Evolutionary conservation across 2,113 vertebrate genomes (phyloP).

Genomic region (Pica pica): DNA sequence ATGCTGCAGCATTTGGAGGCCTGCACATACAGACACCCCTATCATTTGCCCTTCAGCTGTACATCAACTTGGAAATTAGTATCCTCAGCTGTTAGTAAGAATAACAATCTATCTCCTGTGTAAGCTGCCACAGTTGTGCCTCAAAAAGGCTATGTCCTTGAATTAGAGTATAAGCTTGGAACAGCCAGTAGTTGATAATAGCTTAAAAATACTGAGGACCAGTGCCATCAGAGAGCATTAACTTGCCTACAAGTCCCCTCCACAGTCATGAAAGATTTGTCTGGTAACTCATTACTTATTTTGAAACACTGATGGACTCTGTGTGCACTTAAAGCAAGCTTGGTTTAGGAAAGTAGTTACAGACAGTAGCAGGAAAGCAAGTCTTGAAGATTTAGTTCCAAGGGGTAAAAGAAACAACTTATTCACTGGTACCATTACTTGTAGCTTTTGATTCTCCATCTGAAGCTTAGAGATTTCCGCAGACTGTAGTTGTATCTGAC

Average conservation of each 20-base stretch:
- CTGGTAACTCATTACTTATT: neutral
- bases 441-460: conserved; percentile 81
- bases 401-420: neutral
- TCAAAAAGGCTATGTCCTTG: neutral
- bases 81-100: neutral
- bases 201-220: neutral
- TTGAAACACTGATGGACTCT: neutral
- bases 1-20: neutral
- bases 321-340: neutral
- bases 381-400: neutral
- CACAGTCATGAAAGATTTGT: neutral
- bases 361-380: neutral
- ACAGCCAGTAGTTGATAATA: too few species aligned
- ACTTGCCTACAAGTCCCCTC: neutral
- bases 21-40: neutral
- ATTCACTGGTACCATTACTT: conserved; percentile 71
- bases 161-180: neutral
- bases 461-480: conserved; percentile 82
- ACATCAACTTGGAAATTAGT: neutral
- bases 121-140: neutral
- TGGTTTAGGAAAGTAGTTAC: neutral
- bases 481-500: conserved; percentile 78
- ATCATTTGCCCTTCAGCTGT: neutral
- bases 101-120: accelerated
- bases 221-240: neutral